Percentiles rank a stretch among this genome's conserved stretches.
Conservation (phyloP, 2,888 invertebrate species). For the Camponotus fellah region DNA sequence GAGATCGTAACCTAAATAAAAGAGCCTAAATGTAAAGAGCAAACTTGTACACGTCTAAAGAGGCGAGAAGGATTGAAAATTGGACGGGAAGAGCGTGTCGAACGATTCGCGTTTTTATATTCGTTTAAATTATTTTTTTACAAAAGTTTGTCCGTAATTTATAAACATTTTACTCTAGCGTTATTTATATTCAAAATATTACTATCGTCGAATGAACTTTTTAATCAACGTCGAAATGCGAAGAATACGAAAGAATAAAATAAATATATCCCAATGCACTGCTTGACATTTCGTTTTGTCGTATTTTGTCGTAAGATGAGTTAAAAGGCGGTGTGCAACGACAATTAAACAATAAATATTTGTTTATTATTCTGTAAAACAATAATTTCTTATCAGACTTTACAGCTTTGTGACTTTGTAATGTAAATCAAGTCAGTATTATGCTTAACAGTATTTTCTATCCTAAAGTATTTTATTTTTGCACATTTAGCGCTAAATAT, state of each 20-base stretch:
- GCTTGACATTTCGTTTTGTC: background rate
- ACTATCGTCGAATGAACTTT: background rate
- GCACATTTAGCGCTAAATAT: background rate
- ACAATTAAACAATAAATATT: background rate
- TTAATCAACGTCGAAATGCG: conserved; percentile 6
- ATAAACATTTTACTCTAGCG: background rate
- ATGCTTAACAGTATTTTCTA: background rate
- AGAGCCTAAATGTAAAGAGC: background rate
- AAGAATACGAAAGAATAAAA: background rate
- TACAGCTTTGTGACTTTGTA: background rate
- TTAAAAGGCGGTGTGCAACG: background rate
- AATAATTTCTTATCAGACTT: background rate
- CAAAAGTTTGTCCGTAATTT: background rate
- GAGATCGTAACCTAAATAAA: background rate
- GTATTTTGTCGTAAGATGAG: background rate
- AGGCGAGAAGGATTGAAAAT: background rate
- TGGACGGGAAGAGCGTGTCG: conserved; percentile 1
- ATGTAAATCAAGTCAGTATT: conserved; percentile 27
- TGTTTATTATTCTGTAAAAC: background rate
- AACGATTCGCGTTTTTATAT: conserved; percentile 34
- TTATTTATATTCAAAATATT: conserved; percentile 17
- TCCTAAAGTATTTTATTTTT: background rate
- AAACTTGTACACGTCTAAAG: conserved; percentile 7
- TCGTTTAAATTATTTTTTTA: conserved; percentile 51
- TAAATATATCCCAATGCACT: background rate